Evolutionary conservation across 2,888 invertebrate genomes (phyloP).

Genomic region (Drosophila nr. perissopoda): DNA sequence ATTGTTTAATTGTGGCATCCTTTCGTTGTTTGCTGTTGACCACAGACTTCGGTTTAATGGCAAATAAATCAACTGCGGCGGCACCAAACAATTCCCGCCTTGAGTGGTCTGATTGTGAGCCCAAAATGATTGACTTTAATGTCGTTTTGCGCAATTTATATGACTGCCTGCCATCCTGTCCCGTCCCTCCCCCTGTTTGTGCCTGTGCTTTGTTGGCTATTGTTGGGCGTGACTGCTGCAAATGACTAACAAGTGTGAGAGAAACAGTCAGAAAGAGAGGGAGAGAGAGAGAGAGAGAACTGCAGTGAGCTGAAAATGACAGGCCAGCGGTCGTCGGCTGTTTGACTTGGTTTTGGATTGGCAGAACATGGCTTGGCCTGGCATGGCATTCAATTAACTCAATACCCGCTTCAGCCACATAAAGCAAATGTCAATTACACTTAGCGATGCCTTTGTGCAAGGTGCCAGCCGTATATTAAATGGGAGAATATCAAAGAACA

Average conservation of each 20-base stretch:
- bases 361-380: neutral
- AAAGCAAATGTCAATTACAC: conserved; percentile 61
- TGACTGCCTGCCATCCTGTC: neutral
- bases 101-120: conserved; percentile 16
- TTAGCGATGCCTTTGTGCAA: conserved; percentile 33
- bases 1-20: conserved; percentile 68
- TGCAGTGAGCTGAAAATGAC: conserved; percentile 21
- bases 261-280: neutral
- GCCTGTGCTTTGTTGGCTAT: neutral
- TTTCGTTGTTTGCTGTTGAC: conserved; percentile 16
- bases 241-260: conserved; percentile 26
- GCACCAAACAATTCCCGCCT: conserved; percentile 1
- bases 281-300: neutral
- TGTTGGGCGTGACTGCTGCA: conserved; percentile 28
- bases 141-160: conserved; percentile 62
- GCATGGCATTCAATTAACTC: conserved; percentile 67
- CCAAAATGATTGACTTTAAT: conserved; percentile 73
- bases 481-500: conserved; percentile 33
- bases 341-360: neutral
- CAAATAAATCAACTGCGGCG: conserved; percentile 68
- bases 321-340: conserved; percentile 3
- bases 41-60: conserved; percentile 49
- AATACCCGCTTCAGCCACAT: conserved; percentile 41
- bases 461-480: conserved; percentile 33
- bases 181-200: neutral